Conservation (phyloP, 2,113 vertebrate genomes). For the Cettia cetti region DNA sequence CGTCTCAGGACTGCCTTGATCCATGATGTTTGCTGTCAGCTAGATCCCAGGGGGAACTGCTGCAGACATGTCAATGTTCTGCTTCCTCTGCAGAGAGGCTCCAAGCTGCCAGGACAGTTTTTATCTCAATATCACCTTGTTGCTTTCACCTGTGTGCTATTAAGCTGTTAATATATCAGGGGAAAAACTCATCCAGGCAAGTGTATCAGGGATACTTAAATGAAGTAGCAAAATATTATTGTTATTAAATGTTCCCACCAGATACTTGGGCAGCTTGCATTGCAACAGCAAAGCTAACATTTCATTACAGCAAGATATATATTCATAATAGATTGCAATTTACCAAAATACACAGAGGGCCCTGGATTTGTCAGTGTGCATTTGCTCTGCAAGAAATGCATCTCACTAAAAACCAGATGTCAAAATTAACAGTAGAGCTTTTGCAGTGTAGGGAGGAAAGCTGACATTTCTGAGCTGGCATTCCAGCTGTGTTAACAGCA, state of each 20-base stretch:
- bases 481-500: conserved; percentile 35
- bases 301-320: conserved; percentile 59
- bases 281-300: conserved; percentile 47
- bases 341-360: conserved; percentile 59
- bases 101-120: conserved; percentile 1
- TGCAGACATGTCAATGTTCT: background rate
- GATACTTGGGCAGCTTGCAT: conserved; percentile 20
- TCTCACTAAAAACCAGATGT: conserved; percentile 56
- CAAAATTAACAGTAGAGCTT: conserved; percentile 51
- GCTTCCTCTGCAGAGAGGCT: conserved; percentile 12
- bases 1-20: background rate
- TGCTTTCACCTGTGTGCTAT: conserved; percentile 20
- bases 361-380: conserved; percentile 45
- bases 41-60: background rate
- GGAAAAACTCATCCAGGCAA: background rate
- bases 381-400: conserved; percentile 57
- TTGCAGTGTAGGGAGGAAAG: background rate
- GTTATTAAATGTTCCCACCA: conserved; percentile 54
- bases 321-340: conserved; percentile 62
- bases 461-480: conserved; percentile 36
- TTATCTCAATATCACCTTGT: conserved; percentile 11
- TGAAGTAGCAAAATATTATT: conserved; percentile 50
- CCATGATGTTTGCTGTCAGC: conserved; percentile 20
- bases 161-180: conserved; percentile 10
- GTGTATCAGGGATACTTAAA: conserved; percentile 9